phyloP scores from a whole-genome alignment of 2,888 invertebrate genomes.

The Syritta pipiens region DNA sequence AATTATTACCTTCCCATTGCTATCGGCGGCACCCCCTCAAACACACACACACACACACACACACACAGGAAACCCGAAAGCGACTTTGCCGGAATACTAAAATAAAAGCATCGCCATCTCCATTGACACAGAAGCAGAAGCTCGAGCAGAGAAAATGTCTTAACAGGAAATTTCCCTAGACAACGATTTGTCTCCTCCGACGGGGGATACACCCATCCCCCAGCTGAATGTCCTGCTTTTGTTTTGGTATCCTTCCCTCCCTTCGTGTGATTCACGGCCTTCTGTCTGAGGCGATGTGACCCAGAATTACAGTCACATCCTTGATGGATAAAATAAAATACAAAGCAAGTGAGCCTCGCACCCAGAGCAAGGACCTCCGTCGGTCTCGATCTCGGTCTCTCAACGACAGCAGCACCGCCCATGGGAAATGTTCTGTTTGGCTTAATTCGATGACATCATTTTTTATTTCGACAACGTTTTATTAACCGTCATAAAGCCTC shows the following conservation, averaged over 20 bases:
- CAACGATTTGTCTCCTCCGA: slow-evolving; percentile 53
- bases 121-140: no score
- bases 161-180: slow-evolving; percentile 58
- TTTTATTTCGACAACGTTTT: slow-evolving; percentile 55
- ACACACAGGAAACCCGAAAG: slow-evolving; percentile 27
- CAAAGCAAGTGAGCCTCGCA: slow-evolving; percentile 45
- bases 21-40: neutral
- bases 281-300: slow-evolving; percentile 45
- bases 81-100: slow-evolving; percentile 13
- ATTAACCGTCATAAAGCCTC: slow-evolving; percentile 57
- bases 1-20: slow-evolving; percentile 46
- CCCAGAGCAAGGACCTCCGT: neutral
- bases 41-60: neutral
- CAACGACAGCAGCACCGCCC: neutral
- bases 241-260: neutral
- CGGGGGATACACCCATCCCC: no score
- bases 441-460: slow-evolving; percentile 54
- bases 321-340: slow-evolving; percentile 55
- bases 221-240: no score
- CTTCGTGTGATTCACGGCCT: neutral
- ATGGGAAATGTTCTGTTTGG: slow-evolving; percentile 26
- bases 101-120: neutral
- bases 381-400: neutral
- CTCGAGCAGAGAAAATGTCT: slow-evolving; percentile 34
- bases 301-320: slow-evolving; percentile 60